Evolutionary conservation across 2,113 vertebrate genomes (phyloP).

Genomic region (Aptenodytes patagonicus): DNA sequence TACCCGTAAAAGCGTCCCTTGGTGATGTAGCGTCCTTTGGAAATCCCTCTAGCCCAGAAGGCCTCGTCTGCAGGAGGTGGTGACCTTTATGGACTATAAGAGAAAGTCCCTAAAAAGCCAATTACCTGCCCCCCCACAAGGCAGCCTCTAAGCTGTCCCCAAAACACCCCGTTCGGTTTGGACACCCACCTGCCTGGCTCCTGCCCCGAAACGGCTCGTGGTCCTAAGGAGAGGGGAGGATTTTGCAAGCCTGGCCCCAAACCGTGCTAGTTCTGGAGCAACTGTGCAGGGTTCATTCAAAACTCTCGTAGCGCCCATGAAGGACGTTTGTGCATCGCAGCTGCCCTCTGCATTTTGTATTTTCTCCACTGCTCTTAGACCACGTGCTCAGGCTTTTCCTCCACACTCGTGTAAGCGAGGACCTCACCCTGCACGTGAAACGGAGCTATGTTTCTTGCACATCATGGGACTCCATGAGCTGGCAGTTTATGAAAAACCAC

Average conservation of each 20-base stretch:
- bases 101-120: neutral
- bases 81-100: neutral
- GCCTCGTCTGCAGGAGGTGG: neutral
- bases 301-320: fast-evolving
- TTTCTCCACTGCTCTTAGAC: neutral
- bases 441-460: neutral
- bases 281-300: neutral
- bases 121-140: neutral
- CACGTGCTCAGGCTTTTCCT: neutral
- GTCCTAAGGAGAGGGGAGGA: neutral
- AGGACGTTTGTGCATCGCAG: neutral
- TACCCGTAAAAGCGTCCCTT: neutral
- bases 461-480: neutral
- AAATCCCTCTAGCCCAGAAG: neutral
- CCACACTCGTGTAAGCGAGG: fast-evolving
- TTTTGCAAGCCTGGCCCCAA: neutral
- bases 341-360: neutral
- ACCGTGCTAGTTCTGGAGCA: neutral
- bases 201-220: neutral
- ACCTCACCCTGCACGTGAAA: neutral
- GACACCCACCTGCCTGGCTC: neutral
- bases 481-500: neutral
- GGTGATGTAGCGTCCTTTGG: neutral
- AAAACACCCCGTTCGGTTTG: neutral
- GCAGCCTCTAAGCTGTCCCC: neutral